Evolutionary conservation across 2,797 vertebrate species (phyloP).

Genomic region (Muscicapa striata): DNA sequence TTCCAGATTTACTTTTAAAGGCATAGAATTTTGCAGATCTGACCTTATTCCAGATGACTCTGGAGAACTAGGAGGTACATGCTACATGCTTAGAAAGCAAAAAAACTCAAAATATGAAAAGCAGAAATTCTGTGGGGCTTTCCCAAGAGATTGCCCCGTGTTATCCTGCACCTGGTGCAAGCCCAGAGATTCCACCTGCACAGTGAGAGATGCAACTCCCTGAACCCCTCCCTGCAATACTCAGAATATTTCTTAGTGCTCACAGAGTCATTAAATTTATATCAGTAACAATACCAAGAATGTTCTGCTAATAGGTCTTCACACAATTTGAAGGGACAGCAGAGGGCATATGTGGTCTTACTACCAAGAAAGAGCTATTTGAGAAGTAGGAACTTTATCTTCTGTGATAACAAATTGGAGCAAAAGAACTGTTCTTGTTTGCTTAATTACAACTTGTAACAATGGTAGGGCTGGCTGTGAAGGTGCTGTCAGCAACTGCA

Average conservation of each 20-base stretch:
- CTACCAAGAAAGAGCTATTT: neutral
- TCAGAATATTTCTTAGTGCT: neutral
- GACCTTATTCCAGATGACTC: neutral
- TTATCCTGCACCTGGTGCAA: neutral
- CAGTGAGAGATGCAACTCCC: neutral
- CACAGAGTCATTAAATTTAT: neutral
- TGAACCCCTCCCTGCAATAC: neutral
- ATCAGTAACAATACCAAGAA: neutral
- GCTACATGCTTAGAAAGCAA: neutral
- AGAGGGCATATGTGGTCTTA: conserved; percentile 64
- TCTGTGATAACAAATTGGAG: neutral
- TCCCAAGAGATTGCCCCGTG: neutral
- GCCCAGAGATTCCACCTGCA: neutral
- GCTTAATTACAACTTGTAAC: neutral
- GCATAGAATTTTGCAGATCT: neutral
- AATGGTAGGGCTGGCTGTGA: neutral
- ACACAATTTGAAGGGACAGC: conserved; percentile 41
- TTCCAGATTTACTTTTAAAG: neutral
- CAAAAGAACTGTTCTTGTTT: neutral
- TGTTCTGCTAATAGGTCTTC: neutral
- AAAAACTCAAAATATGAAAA: neutral
- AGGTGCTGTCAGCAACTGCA: neutral
- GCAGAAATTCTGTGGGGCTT: neutral
- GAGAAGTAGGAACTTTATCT: neutral
- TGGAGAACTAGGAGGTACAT: neutral